phyloP scores from a whole-genome alignment of 2,113 vertebrate genomes.

The Xyliphius kryptos region DNA sequence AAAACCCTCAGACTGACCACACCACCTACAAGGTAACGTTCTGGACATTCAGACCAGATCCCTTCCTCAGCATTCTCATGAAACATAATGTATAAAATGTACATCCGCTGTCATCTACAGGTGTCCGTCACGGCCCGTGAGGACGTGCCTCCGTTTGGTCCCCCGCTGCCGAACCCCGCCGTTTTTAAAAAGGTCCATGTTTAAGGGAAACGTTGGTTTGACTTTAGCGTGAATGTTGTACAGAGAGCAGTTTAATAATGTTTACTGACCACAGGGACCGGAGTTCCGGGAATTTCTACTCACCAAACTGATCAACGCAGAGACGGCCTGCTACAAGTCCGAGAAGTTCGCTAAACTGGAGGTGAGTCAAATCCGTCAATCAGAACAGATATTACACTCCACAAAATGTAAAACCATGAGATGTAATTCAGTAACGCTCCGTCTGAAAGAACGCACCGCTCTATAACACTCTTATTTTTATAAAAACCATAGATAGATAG shows the following conservation, averaged over 20 bases:
- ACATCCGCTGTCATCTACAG: slow-evolving; percentile 53
- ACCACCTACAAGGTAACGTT: slow-evolving; percentile 89
- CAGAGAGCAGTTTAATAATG: slow-evolving; percentile 21
- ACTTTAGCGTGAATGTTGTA: neutral
- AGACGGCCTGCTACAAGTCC: slow-evolving; percentile 91
- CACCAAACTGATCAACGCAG: slow-evolving; percentile 94
- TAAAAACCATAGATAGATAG: too few species aligned
- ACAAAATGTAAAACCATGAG: too few species aligned
- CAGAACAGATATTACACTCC: too few species aligned
- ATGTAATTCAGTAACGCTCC: too few species aligned
- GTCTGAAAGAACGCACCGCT: too few species aligned
- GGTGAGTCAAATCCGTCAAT: too few species aligned
- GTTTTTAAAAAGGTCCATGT: slow-evolving; percentile 80
- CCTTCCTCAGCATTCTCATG: too few species aligned
- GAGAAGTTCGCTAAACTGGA: slow-evolving; percentile 96
- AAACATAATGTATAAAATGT: too few species aligned
- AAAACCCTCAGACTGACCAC: slow-evolving; percentile 67
- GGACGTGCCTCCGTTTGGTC: slow-evolving; percentile 84
- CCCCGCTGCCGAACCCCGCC: slow-evolving; percentile 77
- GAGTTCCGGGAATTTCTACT: slow-evolving; percentile 92
- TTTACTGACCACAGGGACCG: slow-evolving; percentile 66
- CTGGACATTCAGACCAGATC: too few species aligned
- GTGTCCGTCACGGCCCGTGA: slow-evolving; percentile 87
- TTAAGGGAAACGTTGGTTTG: neutral
- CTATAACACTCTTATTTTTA: too few species aligned